Evolutionary conservation across 2,113 vertebrate species (phyloP), one percentile per base, ranked within the genome.

Genomic region (Alligator mississippiensis): DNA sequence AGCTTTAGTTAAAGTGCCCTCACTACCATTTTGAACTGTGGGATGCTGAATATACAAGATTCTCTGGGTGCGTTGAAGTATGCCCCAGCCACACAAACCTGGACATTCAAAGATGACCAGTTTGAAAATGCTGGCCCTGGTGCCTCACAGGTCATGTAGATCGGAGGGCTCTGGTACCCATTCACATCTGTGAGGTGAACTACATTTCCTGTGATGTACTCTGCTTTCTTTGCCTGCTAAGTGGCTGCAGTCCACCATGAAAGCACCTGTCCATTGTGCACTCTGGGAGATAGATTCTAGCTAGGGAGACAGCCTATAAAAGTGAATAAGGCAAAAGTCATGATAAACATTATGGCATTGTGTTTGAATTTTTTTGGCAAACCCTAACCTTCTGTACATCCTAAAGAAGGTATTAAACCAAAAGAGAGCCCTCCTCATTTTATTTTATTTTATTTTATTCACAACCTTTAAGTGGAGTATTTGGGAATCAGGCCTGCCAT

Each of bases 241-340:
- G 61, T 62, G 4, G 24, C 4, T 47, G 55, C 61, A 62, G 5
- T 34, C 21, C 1, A 21, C 58, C 25, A 64, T 68, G 22, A 24
- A 64, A 84, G 81, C 27, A 87, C 81, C 55, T 1, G 12, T 30
- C 77, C 2, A 5, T 25, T 12, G 4, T 28, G 2, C 2, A 6
- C 2, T 3, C 2, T 6, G 34, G 24, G n/a, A 3, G 3, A 70
- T n/a, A 28, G 62, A 63, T 1, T 4, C 74, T 72, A 5, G 3
- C 4, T 72, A n/a, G 58, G 3, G 38, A 2, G 54, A 9, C 61
- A 11, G 9, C 61, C 61, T 25, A 62, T 25, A 62, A 21, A 62
- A 2, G 10, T 24, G 61, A 22, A 25, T 25, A 25, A 62, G 22
- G 61, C 61, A 62, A 24, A 11, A 62, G 21, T 18, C 60, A 61